phyloP scores from a whole-genome alignment of 2,113 vertebrate genomes.

The Rhizomys pruinosus region DNA sequence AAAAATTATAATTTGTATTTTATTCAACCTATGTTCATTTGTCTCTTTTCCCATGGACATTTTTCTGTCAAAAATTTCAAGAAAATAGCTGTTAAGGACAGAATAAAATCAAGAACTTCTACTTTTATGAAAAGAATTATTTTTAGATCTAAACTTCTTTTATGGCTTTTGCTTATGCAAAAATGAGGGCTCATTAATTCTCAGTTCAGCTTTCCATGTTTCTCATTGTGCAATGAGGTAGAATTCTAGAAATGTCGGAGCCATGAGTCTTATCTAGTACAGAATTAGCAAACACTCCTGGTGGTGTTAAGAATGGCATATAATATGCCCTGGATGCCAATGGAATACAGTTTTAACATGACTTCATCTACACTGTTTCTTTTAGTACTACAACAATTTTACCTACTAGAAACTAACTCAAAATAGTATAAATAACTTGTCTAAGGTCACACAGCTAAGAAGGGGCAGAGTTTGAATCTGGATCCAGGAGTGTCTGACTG shows the following conservation, averaged over 20 bases:
- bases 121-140: too few relatives aligned
- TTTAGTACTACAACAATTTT: conserved; percentile 20
- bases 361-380: not conserved
- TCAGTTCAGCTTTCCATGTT: conserved; percentile 29
- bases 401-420: not conserved
- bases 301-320: not conserved
- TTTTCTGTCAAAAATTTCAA: conserved; percentile 53
- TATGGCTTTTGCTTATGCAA: conserved; percentile 65
- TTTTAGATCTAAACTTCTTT: not conserved
- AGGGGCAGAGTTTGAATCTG: not conserved
- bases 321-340: not conserved
- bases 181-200: conserved; percentile 51
- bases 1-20: too few relatives aligned
- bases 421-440: not conserved
- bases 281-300: conserved; percentile 31
- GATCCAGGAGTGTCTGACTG: not conserved
- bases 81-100: conserved; percentile 54
- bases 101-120: conserved; percentile 48
- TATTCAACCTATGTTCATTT: too few relatives aligned
- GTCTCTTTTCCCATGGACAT: conserved; percentile 52
- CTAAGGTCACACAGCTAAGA: not conserved
- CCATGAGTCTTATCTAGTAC: not conserved
- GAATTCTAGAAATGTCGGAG: conserved; percentile 31
- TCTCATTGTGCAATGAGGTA: conserved; percentile 21
- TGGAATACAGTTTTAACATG: conserved; percentile 19